Base-by-base conservation (phyloP, 2,113 vertebrate species). In the Trachemys scripta region DNA sequence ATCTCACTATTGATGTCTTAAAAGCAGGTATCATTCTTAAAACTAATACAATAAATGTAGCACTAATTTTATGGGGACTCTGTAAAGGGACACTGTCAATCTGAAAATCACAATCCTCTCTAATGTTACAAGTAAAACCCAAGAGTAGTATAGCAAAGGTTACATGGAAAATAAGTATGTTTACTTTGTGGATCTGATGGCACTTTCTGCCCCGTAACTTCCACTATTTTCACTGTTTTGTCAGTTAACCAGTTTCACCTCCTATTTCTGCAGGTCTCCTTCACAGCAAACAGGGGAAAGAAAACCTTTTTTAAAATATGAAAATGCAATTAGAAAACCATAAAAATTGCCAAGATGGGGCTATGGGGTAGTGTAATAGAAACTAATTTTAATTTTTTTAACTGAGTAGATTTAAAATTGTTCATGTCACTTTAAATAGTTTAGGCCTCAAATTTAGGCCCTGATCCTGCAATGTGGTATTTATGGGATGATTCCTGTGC, bases 401-500 rank as follows among this genome's bases (percentile, higher is more conserved):
- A 42, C 80, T 25, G n/a, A 38, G 9, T 51, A 56, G n/a, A 16
- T 16, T 8, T 42, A 12, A 42, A 54, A 9, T 25, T 24, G 12
- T 20, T 42, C 10, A 22, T 16, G 7, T 56, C 80, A 42, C n/a
- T 25, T n/a, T 12, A 69, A 69, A 69, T 69, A 69, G 62, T 19
- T 69, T 69, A 69, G 35, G 31, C 62, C 11, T 35, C 35, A 51
- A 38, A 17, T 38, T 13, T 22, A 27, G 20, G 20, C n/a, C 51
- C 12, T 53, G 72, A 51, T 53, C 13, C 72, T 0, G 25, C 0
- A 69, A 24, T 1, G 13, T 16, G 81, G 86, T 1, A 5, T 76
- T 1, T 0, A 83, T 0, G 1, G 53, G 27, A 14, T 38, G 12
- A 35, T 19, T 45, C 45, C 45, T 79, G 27, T 49, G 25, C 27